A percentile compares a stretch with the other conserved stretches of the same genome.
Conservation (phyloP, 2,888 invertebrate species). For the Ceramica pisi region DNA sequence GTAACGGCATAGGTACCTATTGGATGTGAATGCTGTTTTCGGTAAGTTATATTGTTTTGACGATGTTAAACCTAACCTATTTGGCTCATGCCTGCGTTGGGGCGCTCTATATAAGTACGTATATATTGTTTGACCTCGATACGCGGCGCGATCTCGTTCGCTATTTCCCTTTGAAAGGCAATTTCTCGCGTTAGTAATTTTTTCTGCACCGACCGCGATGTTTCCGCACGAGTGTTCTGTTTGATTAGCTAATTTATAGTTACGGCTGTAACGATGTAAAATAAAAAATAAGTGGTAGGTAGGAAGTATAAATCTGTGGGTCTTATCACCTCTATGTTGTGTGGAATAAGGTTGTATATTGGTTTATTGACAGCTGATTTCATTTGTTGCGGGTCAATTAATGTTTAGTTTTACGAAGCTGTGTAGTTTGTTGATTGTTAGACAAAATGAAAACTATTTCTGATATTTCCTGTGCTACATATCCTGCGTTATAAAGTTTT, state of each 20-base stretch:
- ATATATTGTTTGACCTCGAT: constrained; percentile 83
- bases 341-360: constrained; percentile 60
- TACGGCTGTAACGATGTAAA: constrained; percentile 59
- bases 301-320: constrained; percentile 29
- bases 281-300: constrained; percentile 54
- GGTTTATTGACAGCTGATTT: constrained; percentile 47
- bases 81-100: constrained; percentile 75
- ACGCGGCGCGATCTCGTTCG: constrained; percentile 72
- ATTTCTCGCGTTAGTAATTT: constrained; percentile 77
- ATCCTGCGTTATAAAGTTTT: neutral
- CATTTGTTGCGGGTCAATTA: constrained; percentile 36
- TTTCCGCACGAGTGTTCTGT: constrained; percentile 75
- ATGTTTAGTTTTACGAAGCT: constrained; percentile 18
- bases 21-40: constrained; percentile 83
- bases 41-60: constrained; percentile 85
- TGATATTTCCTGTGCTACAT: neutral
- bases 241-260: constrained; percentile 74
- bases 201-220: constrained; percentile 70
- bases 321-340: constrained; percentile 67
- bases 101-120: constrained; percentile 68
- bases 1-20: constrained; percentile 84
- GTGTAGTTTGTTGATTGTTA: constrained; percentile 3
- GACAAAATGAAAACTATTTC: neutral
- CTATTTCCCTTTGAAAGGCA: constrained; percentile 80
- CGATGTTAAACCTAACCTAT: constrained; percentile 78